Base-by-base conservation (phyloP, 2,113 vertebrate genomes). In the Mesitornis unicolor region DNA sequence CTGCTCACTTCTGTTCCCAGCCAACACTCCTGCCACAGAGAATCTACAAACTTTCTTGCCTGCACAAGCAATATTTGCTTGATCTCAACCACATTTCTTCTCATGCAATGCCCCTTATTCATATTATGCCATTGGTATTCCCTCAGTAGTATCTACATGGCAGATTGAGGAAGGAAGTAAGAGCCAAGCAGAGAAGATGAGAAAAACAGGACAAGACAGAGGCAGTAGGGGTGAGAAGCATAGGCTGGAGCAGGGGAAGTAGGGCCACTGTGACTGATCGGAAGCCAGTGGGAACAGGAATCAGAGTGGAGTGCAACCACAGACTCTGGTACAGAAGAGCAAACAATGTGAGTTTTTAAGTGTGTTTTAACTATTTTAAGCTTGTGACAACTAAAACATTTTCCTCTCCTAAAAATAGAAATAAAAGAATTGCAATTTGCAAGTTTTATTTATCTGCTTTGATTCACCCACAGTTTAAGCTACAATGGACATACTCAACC, bases 221-320 rank as follows among this genome's bases (percentile, higher is more conserved):
- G 16, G 1, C 21, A 38, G 35, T 6, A 57, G n/a, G 56, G 15
- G 11, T 83, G 63, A 85, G 25, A 84, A 84, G 2, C 10, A 6
- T 35, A 13, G 20, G 7, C 16, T 56, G 36, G 6, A 69, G 11
- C 15, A 42, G 53, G 33, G 36, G 28, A 20, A 50, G 43, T 2
- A 92, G 9, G 6, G 11, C 10, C 3, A 11, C 43, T 67, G 12
- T 0, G 1, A 9, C 13, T 38, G 21, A 28, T 42, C 13, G 21
- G 56, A 61, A 90, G 7, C 8, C 31, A 43, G 13, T 42, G 16
- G 12, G 13, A 74, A 67, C 7, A 35, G 14, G 38, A 83, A 4
- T 3, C 47, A 38, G 38, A 51, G 10, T 18, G 8, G 12, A 69
- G 9, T 20, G 5, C 10, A 3, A 71, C 18, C 20, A 50, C 20